Evolutionary conservation across 92 coral and sea anemone genomes (phyloP).

Genomic region (Galaxea fascicularis): DNA sequence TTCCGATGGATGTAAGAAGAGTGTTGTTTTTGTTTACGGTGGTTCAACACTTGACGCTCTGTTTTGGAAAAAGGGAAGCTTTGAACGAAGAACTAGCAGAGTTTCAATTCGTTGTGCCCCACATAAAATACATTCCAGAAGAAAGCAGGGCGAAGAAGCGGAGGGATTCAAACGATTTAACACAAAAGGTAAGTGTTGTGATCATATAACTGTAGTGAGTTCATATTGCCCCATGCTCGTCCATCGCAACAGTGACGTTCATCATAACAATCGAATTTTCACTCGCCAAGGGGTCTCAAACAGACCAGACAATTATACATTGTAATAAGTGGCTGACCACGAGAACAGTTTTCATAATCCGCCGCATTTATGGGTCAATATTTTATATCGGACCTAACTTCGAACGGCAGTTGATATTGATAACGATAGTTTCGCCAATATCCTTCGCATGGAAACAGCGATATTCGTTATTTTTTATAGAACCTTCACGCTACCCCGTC

Average conservation of each 20-base stretch:
- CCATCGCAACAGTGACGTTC: not conserved
- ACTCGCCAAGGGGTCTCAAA: not conserved
- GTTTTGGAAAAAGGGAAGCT: not conserved
- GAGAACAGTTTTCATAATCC: not conserved
- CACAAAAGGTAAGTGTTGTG: conserved; percentile 1
- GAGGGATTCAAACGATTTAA: not conserved
- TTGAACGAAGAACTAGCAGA: not conserved
- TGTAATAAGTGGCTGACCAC: not conserved
- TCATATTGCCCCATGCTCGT: not conserved
- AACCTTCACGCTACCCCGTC: not conserved
- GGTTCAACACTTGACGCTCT: not conserved
- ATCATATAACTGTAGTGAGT: not conserved
- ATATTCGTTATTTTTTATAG: not conserved
- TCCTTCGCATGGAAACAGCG: not conserved
- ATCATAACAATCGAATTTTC: not conserved
- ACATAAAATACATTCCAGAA: not conserved
- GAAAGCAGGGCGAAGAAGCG: not conserved
- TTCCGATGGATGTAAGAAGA: conserved; percentile 6
- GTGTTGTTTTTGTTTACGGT: not conserved
- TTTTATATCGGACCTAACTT: not conserved
- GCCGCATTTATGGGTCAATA: not conserved
- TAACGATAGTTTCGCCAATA: not conserved
- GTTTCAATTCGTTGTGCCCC: conserved; percentile 4
- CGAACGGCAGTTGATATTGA: not conserved
- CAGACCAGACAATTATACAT: not conserved